Percentiles rank a stretch among this genome's conserved stretches.
Evolutionary conservation across 2,888 invertebrate genomes (phyloP).

Genomic region (Chironomus tentans): DNA sequence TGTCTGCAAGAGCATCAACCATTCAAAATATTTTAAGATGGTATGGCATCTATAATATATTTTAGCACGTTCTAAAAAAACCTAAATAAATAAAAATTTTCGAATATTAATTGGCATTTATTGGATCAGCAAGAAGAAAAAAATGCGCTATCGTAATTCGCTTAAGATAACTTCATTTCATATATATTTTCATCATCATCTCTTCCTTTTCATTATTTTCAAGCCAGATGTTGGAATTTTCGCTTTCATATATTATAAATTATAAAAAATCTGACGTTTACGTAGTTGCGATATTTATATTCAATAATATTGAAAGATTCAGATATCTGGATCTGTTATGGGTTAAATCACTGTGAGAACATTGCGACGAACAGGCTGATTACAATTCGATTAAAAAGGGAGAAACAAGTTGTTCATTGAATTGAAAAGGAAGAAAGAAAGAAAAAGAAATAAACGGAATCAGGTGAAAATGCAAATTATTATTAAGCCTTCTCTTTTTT

Average conservation of each 20-base stretch:
- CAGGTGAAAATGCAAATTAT: conserved; percentile 2
- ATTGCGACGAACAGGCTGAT: neutral
- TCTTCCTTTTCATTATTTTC: neutral
- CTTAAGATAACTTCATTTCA: no score
- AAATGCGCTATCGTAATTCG: no score
- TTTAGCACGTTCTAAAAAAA: no score
- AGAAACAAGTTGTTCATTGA: neutral
- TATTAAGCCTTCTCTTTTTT: neutral
- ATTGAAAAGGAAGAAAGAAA: neutral
- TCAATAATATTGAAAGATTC: neutral
- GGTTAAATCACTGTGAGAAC: conserved; percentile 22
- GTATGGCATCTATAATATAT: no score
- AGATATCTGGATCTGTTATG: conserved; percentile 2
- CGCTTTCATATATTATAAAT: conserved; percentile 17
- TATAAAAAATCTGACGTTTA: conserved; percentile 14
- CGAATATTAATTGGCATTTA: no score
- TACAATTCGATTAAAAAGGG: conserved; percentile 16
- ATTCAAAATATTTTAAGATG: no score
- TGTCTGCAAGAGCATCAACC: no score
- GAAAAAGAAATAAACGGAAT: neutral
- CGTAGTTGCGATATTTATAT: neutral
- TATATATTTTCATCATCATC: neutral
- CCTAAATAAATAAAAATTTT: no score
- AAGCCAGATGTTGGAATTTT: conserved; percentile 17
- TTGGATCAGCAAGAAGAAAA: no score